A percentile compares a stretch with the other conserved stretches of the same genome.
phyloP scores from a whole-genome alignment of 2,797 vertebrate genomes.

The Cossypha polioptera region DNA sequence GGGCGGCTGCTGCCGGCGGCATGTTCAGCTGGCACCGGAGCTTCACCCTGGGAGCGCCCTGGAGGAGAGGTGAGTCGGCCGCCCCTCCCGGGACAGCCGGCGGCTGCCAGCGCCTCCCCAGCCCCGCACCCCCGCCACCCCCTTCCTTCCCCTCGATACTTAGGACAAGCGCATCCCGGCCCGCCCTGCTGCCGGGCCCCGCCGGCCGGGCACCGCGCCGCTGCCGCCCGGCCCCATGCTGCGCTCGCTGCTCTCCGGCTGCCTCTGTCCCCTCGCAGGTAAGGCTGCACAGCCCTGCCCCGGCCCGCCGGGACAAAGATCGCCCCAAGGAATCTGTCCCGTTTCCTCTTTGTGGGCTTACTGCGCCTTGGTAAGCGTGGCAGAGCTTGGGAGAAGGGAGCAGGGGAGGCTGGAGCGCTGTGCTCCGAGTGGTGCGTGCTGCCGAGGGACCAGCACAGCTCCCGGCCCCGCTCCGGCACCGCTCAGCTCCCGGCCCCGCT shows the following conservation, averaged over 20 bases:
- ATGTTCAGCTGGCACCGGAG: slow-evolving; percentile 83
- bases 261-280: slow-evolving; percentile 46
- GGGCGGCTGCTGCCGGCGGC: slow-evolving; percentile 49
- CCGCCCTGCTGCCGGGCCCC: not conserved
- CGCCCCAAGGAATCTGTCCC: not conserved
- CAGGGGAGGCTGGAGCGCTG: not conserved
- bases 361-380: not conserved
- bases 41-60: slow-evolving; percentile 78
- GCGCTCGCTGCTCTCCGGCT: slow-evolving; percentile 38
- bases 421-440: not conserved
- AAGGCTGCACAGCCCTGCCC: not conserved
- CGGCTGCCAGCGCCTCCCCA: not conserved
- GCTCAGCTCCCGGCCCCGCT: no score
- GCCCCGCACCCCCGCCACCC: not conserved
- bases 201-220: not conserved
- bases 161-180: not conserved
- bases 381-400: not conserved
- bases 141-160: not conserved
- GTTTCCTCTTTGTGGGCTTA: not conserved
- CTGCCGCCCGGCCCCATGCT: not conserved
- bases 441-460: not conserved
- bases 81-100: not conserved
- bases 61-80: slow-evolving; percentile 81
- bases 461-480: no score
- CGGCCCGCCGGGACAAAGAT: no score